These are phyloP conservation scores for Pteronotus mesoamericanus DNA, from an alignment of 2,797 vertebrate genomes.

Conservation along the genomic window DNA sequence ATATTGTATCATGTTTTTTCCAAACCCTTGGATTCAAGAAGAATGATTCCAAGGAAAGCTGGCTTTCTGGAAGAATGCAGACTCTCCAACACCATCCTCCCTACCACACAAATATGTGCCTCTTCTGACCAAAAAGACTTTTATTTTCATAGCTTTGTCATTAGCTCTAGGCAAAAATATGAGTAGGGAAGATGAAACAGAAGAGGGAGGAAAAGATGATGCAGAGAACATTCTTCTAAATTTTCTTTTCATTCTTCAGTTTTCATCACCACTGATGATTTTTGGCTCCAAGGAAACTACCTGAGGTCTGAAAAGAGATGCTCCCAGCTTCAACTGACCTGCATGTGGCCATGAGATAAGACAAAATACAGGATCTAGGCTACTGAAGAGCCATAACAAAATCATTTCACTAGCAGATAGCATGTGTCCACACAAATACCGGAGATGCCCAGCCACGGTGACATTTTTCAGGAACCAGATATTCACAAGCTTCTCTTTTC, in stretches of 20 bases:
- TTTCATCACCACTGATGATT: conserved; percentile 48
- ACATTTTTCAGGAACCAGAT: conserved; percentile 14
- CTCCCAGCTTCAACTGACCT: conserved; percentile 34
- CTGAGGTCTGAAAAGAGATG: conserved; percentile 43
- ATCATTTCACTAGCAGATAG: background rate
- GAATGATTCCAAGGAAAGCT: background rate
- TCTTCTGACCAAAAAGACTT: conserved; percentile 18
- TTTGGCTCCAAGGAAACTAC: conserved; percentile 50
- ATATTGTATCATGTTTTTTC: background rate
- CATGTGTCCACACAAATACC: conserved; percentile 9
- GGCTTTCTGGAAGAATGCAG: background rate
- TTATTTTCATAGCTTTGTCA: conserved; percentile 53
- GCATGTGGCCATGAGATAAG: background rate
- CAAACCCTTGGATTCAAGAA: background rate
- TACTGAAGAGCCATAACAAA: conserved; percentile 29
- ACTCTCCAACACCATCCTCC: background rate
- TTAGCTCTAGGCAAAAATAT: background rate
- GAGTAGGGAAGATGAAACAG: conserved; percentile 27
- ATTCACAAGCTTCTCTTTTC: background rate
- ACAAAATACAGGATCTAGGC: background rate
- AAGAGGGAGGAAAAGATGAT: background rate
- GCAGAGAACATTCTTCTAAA: conserved; percentile 49
- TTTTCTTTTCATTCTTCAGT: conserved; percentile 47
- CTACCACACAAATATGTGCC: background rate
- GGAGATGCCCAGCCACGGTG: background rate